These are phyloP conservation scores for Sminthurides bifidus DNA, from an alignment of 1,140 invertebrate species.

Conservation along the genomic window DNA sequence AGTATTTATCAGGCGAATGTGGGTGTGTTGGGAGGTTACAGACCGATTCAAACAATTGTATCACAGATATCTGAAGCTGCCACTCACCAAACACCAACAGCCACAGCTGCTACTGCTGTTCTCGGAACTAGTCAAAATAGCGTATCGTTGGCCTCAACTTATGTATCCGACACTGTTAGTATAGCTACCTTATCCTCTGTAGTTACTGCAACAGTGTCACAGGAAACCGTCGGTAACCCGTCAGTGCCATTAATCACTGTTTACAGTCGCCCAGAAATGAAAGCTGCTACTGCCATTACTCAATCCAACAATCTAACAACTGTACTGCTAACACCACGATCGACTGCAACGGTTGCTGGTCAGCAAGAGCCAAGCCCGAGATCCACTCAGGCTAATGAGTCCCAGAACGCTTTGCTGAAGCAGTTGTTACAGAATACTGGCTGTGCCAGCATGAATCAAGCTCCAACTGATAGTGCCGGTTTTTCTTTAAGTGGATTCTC, in stretches of 20 bases:
- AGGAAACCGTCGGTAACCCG: slow-evolving; percentile 1
- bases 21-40: slow-evolving; percentile 9
- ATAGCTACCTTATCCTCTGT: slow-evolving; percentile 27
- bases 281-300: slow-evolving; percentile 1
- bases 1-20: slow-evolving; percentile 36
- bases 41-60: slow-evolving; percentile 10
- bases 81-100: too few relatives aligned
- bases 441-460: slow-evolving; percentile 44
- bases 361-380: slow-evolving; percentile 19
- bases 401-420: slow-evolving; percentile 79
- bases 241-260: slow-evolving; percentile 4
- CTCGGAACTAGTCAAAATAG: too few relatives aligned
- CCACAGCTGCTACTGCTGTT: too few relatives aligned
- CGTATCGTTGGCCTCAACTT: slow-evolving; percentile 22
- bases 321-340: slow-evolving; percentile 9
- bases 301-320: slow-evolving; percentile 10
- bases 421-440: slow-evolving; percentile 76
- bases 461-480: slow-evolving; percentile 33
- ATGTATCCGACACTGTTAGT: slow-evolving; percentile 34
- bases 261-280: slow-evolving; percentile 8
- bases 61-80: slow-evolving; percentile 14
- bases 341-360: slow-evolving; percentile 4
- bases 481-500: slow-evolving; percentile 25
- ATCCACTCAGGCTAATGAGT: slow-evolving; percentile 49
- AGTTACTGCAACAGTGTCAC: slow-evolving; percentile 8